A percentile compares a stretch with the other conserved stretches of the same genome.
phyloP scores from a whole-genome alignment of 2,888 invertebrate genomes.

The Rhaphigaster nebulosa region DNA sequence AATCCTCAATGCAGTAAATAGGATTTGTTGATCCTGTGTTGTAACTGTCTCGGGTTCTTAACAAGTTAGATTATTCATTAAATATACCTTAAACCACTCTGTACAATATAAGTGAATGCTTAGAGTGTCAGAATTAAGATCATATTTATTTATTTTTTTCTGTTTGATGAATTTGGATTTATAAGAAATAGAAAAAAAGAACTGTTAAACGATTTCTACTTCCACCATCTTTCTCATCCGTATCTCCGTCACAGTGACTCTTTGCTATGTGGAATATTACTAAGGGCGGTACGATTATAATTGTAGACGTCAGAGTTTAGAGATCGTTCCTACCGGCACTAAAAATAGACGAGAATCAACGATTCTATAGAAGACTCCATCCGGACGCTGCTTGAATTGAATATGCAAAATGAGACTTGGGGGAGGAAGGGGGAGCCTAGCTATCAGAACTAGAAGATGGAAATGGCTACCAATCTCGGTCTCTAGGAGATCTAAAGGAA shows the following conservation, averaged over 20 bases:
- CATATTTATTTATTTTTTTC: too few relatives aligned
- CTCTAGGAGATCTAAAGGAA: not conserved
- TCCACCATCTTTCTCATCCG: not conserved
- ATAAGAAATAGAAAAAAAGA: too few relatives aligned
- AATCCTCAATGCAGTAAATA: not conserved
- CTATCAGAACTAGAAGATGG: constrained; percentile 20
- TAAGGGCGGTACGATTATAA: not conserved
- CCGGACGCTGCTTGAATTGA: constrained; percentile 16
- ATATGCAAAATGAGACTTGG: not conserved
- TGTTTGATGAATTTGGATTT: too few relatives aligned
- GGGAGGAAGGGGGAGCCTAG: not conserved
- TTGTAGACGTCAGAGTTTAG: not conserved
- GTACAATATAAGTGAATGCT: too few relatives aligned
- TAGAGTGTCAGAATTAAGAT: too few relatives aligned
- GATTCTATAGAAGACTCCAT: not conserved
- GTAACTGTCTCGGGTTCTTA: not conserved
- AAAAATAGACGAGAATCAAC: not conserved
- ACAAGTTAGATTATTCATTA: too few relatives aligned
- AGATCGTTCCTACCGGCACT: not conserved
- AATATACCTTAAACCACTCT: too few relatives aligned
- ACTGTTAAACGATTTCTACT: too few relatives aligned
- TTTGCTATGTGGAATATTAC: not conserved
- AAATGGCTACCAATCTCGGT: constrained; percentile 10
- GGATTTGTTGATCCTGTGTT: not conserved
- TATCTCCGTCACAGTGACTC: not conserved